phyloP scores from a whole-genome alignment of 2,888 invertebrate genomes.

The Lochmaea capreae region DNA sequence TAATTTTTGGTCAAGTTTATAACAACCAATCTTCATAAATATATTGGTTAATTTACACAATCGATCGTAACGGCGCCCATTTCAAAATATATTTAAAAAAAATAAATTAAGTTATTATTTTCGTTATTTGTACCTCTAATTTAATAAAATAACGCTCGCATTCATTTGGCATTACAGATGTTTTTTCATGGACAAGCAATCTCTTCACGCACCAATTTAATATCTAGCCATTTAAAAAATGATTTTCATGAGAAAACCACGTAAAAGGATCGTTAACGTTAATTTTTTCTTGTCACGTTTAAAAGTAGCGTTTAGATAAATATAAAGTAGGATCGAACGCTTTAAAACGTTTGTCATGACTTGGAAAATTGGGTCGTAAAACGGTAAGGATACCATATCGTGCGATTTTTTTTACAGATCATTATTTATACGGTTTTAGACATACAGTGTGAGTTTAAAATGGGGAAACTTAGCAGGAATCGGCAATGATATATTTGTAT shows the following conservation, averaged over 20 bases:
- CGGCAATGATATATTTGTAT: neutral
- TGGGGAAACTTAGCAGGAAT: neutral
- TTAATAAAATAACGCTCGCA: neutral
- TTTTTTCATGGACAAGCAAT: neutral
- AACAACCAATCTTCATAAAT: too few relatives aligned
- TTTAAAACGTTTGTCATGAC: conserved; percentile 18
- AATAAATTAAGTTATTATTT: neutral
- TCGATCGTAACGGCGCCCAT: too few relatives aligned
- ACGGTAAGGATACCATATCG: conserved; percentile 18
- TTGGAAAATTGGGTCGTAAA: conserved; percentile 24
- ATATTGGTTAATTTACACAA: too few relatives aligned
- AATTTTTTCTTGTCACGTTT: conserved; percentile 30
- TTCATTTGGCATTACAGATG: neutral
- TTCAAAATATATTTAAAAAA: too few relatives aligned
- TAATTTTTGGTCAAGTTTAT: too few relatives aligned
- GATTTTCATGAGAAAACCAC: conserved; percentile 13
- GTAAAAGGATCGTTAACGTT: conserved; percentile 17
- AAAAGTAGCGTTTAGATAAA: conserved; percentile 19
- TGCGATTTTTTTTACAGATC: conserved; percentile 1
- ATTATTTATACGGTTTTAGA: neutral
- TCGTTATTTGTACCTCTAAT: neutral
- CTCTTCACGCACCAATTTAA: conserved; percentile 6
- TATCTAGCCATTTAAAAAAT: neutral
- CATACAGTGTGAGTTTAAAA: neutral
- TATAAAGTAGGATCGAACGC: conserved; percentile 24